These are phyloP conservation scores for Trogon surrucura DNA, from an alignment of 2,113 vertebrate species.

Conservation along the genomic window DNA sequence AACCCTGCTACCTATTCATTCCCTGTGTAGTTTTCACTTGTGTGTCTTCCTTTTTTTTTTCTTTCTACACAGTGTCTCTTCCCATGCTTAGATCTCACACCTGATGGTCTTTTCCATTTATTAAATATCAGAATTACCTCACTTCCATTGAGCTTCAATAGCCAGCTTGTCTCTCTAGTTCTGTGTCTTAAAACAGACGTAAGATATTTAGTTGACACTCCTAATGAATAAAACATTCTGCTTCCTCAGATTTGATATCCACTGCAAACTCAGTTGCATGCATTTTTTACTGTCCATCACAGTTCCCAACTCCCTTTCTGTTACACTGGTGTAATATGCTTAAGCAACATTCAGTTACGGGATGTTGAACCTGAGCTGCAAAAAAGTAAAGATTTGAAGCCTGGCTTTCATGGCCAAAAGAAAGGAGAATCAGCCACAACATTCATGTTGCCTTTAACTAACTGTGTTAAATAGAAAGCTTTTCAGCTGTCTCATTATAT, in stretches of 20 bases:
- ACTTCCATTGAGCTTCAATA: not conserved
- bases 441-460: not conserved
- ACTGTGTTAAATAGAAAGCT: not conserved
- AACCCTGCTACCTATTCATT: not conserved
- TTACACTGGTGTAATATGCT: not conserved
- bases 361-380: not conserved
- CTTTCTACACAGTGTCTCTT: not conserved
- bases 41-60: not conserved
- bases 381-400: not conserved
- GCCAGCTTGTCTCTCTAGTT: not conserved
- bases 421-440: not conserved
- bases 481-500: not conserved
- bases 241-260: not conserved
- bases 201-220: not conserved
- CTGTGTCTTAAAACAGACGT: not conserved
- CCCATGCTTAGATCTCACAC: not conserved
- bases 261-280: not conserved
- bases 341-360: not conserved
- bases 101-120: not conserved
- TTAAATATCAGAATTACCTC: not conserved
- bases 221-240: not conserved
- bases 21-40: not conserved
- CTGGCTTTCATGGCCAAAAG: not conserved
- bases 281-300: not conserved
- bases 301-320: not conserved